phyloP scores from a whole-genome alignment of 2,113 vertebrate species.

The Oryzias melastigma region DNA sequence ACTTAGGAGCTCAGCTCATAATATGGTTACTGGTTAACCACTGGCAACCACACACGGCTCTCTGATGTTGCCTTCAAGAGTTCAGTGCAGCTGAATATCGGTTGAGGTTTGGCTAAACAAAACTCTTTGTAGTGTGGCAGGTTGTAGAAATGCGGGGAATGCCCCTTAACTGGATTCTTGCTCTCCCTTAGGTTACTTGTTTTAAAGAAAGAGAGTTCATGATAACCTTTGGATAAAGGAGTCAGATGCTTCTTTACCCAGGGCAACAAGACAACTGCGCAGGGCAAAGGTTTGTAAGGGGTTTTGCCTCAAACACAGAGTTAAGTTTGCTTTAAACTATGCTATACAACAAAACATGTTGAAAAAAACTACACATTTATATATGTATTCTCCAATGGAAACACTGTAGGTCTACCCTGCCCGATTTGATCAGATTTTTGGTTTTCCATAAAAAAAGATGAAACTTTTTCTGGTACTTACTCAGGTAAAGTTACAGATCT shows the following conservation, averaged over 20 bases:
- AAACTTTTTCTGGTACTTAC: no score
- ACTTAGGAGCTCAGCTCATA: slow-evolving; percentile 74
- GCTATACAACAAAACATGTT: no score
- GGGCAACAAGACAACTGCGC: neutral
- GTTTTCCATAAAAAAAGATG: no score
- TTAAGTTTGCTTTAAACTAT: no score
- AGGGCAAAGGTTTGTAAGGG: neutral
- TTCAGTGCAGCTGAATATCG: slow-evolving; percentile 69
- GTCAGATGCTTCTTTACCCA: neutral
- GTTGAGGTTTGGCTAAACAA: slow-evolving; percentile 58
- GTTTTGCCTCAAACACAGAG: no score
- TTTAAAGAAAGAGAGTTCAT: slow-evolving; percentile 27
- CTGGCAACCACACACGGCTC: slow-evolving; percentile 73
- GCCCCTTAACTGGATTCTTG: slow-evolving; percentile 43
- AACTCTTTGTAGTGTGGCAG: slow-evolving; percentile 74
- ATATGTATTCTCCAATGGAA: no score
- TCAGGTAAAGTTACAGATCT: no score
- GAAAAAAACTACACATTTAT: no score
- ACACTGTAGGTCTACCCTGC: no score
- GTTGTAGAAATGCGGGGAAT: slow-evolving; percentile 65
- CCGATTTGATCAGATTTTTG: no score
- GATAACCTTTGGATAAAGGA: slow-evolving; percentile 1
- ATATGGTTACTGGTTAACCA: slow-evolving; percentile 81
- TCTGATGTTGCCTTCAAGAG: slow-evolving; percentile 80
- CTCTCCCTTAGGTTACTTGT: slow-evolving; percentile 14